Evolutionary conservation across 2,797 vertebrate species (phyloP).

Genomic region (Crotalus adamanteus): DNA sequence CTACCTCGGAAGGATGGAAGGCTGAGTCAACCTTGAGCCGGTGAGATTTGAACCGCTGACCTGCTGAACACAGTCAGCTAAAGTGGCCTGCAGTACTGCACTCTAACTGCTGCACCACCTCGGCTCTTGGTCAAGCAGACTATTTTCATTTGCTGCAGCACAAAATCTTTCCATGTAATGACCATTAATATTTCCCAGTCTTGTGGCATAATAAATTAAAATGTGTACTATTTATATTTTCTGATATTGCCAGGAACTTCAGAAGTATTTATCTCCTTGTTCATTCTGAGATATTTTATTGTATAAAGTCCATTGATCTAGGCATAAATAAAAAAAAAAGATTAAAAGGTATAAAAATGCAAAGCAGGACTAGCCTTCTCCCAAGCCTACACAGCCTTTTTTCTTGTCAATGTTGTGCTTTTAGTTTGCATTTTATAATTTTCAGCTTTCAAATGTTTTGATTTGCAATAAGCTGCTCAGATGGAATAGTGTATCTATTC

Average conservation of each 20-base stretch:
- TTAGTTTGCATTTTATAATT: slow-evolving; percentile 37
- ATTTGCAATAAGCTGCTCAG: slow-evolving; percentile 34
- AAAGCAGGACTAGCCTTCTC: slow-evolving; percentile 13
- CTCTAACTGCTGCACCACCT: no score
- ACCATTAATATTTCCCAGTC: slow-evolving; percentile 53
- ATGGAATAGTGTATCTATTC: slow-evolving; percentile 39
- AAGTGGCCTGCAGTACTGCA: no score
- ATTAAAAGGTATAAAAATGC: slow-evolving; percentile 36
- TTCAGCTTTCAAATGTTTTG: slow-evolving; percentile 41
- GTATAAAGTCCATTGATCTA: slow-evolving; percentile 33
- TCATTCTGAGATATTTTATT: slow-evolving; percentile 16
- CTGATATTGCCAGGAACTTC: slow-evolving; percentile 34
- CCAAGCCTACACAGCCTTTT: slow-evolving; percentile 23
- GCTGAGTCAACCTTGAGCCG: no score
- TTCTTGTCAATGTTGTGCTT: not conserved
- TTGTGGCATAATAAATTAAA: slow-evolving; percentile 39
- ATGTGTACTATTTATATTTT: slow-evolving; percentile 29
- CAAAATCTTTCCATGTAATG: slow-evolving; percentile 42
- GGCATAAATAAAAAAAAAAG: slow-evolving; percentile 30
- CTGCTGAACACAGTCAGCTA: no score
- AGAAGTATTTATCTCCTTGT: slow-evolving; percentile 43
- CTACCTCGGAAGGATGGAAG: no score
- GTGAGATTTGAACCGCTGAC: no score
- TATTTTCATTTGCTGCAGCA: slow-evolving; percentile 31
- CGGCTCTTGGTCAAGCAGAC: slow-evolving; percentile 43